A percentile compares a stretch with the other conserved stretches of the same genome.
These are phyloP conservation scores for Drosophila rufa DNA, from an alignment of 1,140 invertebrate species.

Conservation along the genomic window DNA sequence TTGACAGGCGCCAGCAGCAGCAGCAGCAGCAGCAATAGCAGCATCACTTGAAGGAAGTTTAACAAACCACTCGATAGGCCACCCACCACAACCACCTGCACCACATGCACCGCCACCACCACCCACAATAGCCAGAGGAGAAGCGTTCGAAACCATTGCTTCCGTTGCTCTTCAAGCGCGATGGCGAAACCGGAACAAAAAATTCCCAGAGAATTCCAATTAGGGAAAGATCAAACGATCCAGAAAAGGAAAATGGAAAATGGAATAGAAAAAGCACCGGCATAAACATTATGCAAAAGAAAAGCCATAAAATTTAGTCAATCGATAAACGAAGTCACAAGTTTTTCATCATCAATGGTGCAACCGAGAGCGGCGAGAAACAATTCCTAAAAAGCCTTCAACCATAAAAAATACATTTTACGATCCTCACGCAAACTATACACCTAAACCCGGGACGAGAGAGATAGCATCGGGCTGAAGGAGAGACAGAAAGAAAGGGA, in stretches of 20 bases:
- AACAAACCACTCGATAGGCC: not conserved
- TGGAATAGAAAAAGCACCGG: conserved; percentile 5
- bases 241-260: conserved; percentile 28
- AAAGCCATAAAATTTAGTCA: conserved; percentile 53
- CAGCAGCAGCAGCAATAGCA: conserved; percentile 49
- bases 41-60: conserved; percentile 55
- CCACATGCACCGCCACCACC: conserved; percentile 17
- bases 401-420: conserved; percentile 54
- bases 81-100: conserved; percentile 19
- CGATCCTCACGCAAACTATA: conserved; percentile 49
- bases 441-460: conserved; percentile 1
- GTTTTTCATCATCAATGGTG: conserved; percentile 51
- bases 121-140: conserved; percentile 23
- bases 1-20: conserved; percentile 69
- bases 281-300: conserved; percentile 28
- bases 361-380: conserved; percentile 18
- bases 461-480: conserved; percentile 18
- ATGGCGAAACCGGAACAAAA: conserved; percentile 62
- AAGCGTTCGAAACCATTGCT: conserved; percentile 38
- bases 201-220: conserved; percentile 38
- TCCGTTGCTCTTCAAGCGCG: conserved; percentile 47
- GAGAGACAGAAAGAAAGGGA: not conserved
- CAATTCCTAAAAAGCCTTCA: conserved; percentile 54
- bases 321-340: conserved; percentile 58
- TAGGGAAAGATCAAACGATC: conserved; percentile 52